phyloP scores from a whole-genome alignment of 2,888 invertebrate genomes.

The Lasioglossum leucozonium region DNA sequence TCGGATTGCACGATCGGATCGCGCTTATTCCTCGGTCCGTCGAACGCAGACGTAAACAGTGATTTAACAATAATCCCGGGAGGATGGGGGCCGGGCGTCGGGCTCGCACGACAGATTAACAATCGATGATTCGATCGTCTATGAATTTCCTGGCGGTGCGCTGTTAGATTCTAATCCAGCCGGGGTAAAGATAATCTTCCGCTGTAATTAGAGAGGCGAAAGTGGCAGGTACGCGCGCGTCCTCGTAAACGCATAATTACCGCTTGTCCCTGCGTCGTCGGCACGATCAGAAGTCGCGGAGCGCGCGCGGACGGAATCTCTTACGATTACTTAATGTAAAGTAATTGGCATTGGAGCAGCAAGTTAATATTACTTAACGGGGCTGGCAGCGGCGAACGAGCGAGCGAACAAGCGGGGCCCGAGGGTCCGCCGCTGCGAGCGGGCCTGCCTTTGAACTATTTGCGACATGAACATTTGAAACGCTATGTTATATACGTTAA shows the following conservation, averaged over 20 bases:
- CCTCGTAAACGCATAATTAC: constrained; percentile 73
- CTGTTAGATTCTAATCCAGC: constrained; percentile 54
- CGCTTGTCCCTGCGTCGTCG: constrained; percentile 71
- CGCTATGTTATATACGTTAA: constrained; percentile 59
- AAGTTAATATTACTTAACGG: constrained; percentile 69
- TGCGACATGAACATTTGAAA: constrained; percentile 56
- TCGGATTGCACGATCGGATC: not conserved
- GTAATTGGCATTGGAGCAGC: constrained; percentile 67
- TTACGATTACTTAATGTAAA: constrained; percentile 71
- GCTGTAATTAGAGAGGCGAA: constrained; percentile 73
- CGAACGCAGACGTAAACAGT: constrained; percentile 10
- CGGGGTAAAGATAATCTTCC: constrained; percentile 60
- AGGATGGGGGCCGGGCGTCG: not conserved
- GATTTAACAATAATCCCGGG: constrained; percentile 34
- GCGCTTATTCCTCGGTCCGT: not conserved
- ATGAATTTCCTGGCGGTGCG: constrained; percentile 55
- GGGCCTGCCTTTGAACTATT: constrained; percentile 54
- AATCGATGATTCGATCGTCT: constrained; percentile 52
- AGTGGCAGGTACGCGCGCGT: constrained; percentile 64
- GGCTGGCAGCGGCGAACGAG: constrained; percentile 2
- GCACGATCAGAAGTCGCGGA: constrained; percentile 69
- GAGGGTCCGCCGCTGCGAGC: constrained; percentile 22
- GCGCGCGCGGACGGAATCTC: constrained; percentile 61
- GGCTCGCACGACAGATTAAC: constrained; percentile 28
- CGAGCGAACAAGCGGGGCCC: constrained; percentile 24